These are phyloP conservation scores for Palaemon carinicauda DNA, from an alignment of 1,140 invertebrate genomes.

Conservation along the genomic window DNA sequence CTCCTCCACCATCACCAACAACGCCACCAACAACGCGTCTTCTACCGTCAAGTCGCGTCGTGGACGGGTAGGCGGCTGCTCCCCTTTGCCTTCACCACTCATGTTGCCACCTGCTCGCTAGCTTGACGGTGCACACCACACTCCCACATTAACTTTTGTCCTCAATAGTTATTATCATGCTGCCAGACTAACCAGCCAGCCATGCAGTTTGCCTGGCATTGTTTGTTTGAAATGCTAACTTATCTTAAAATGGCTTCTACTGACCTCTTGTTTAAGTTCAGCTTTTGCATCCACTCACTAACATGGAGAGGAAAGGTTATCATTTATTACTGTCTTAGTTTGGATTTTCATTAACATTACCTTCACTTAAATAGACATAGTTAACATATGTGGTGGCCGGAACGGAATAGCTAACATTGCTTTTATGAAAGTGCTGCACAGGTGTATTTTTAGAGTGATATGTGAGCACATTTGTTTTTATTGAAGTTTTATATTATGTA, in stretches of 20 bases:
- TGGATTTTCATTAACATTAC: slow-evolving; percentile 9
- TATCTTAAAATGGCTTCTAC: slow-evolving; percentile 16
- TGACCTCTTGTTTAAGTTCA: slow-evolving; percentile 33
- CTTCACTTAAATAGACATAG: not conserved
- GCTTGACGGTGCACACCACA: slow-evolving; percentile 53
- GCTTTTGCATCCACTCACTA: slow-evolving; percentile 27
- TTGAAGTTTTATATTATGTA: no score
- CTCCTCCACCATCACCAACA: slow-evolving; percentile 49
- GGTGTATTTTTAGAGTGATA: no score
- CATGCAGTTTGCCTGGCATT: slow-evolving; percentile 39
- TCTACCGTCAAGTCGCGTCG: slow-evolving; percentile 56
- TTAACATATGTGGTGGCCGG: not conserved
- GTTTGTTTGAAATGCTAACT: slow-evolving; percentile 25
- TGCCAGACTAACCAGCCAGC: slow-evolving; percentile 54
- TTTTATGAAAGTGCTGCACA: not conserved
- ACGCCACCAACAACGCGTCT: slow-evolving; percentile 54
- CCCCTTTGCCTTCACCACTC: slow-evolving; percentile 56
- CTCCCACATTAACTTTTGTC: slow-evolving; percentile 46
- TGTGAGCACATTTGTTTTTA: no score
- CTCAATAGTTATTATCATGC: slow-evolving; percentile 26
- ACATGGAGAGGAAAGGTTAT: slow-evolving; percentile 31
- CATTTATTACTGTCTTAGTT: not conserved
- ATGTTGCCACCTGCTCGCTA: slow-evolving; percentile 55
- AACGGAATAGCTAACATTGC: not conserved
- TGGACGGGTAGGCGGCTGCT: slow-evolving; percentile 53